Base-by-base conservation (phyloP, 2,113 vertebrate genomes). In the Cyphomyrus discorhynchus region DNA sequence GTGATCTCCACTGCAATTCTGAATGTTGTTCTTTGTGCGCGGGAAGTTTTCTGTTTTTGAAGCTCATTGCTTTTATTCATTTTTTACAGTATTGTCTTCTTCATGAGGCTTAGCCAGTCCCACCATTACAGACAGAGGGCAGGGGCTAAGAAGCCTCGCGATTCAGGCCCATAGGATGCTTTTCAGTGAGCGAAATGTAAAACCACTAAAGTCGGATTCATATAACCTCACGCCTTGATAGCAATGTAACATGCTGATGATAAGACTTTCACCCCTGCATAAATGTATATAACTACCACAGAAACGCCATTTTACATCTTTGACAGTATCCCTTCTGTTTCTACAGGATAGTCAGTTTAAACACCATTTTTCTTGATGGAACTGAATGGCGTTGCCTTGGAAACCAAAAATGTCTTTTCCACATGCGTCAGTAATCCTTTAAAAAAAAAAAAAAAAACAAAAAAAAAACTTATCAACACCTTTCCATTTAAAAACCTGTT, bases 401-500 rank as follows among this genome's bases (percentile, higher is more conserved):
- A 87, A 87, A 87, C 85, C n/a, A 87, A 87, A 87, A 39, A 56
- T 52, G 50, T 85, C 21, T 85, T 27, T 85, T 53, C 50, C 19
- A 56, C 31, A 27, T 56, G 85, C 50, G 49, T 87, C 50, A 53
- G 49, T 53, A 87, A 87, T 50, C 15, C 49, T 7, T 53, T 87
- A 45, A 52, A 53, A 53, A 53, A 52, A 52, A 53, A 52, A 52
- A 47, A 49, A 11, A 49, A 49, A 52, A 47, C 11, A 11, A 49
- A 49, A 50, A 50, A 50, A 50, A 15, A 50, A 24, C 42, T 85
- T 85, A 47, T 66, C 62, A 77, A 17, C 70, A 77, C 70, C 70
- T 35, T 39, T 77, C 11, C 35, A 77, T 39, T 77, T 39, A 39
- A 39, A 77, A 77, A 15, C 5, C 31, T 39, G 70, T 39, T 77